A percentile compares a stretch with the other conserved stretches of the same genome.
Conservation (phyloP, 2,113 vertebrate genomes). For the Aptenodytes patagonicus region DNA sequence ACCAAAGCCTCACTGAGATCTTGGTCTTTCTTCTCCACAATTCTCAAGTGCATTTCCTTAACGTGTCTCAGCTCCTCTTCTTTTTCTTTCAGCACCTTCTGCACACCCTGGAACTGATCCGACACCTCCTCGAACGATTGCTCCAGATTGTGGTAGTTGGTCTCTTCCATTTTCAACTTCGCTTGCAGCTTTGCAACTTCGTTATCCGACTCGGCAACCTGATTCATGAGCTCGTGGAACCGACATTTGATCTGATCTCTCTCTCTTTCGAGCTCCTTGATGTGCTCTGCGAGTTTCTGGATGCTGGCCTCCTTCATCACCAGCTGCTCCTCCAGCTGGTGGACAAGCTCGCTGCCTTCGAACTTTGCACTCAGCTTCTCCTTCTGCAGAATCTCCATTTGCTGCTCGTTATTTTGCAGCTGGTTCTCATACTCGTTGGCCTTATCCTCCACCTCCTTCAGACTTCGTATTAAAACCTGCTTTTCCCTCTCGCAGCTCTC, state of each 20-base stretch:
- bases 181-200: conserved; percentile 83
- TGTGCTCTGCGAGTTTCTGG: conserved; percentile 81
- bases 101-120: conserved; percentile 82
- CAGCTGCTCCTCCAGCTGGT: conserved; percentile 85
- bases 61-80: conserved; percentile 87
- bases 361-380: conserved; percentile 76
- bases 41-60: conserved; percentile 83
- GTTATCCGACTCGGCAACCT: conserved; percentile 80
- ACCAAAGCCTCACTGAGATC: conserved; percentile 87
- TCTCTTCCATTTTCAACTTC: conserved; percentile 81
- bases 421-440: conserved; percentile 80
- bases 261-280: conserved; percentile 84
- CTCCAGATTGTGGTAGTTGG: conserved; percentile 84
- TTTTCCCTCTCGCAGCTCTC: conserved; percentile 88
- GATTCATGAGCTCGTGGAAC: conserved; percentile 90
- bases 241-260: conserved; percentile 82
- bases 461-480: conserved; percentile 78
- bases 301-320: conserved; percentile 76
- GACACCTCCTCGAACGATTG: conserved; percentile 82
- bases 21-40: conserved; percentile 85
- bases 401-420: conserved; percentile 82
- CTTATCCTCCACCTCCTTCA: conserved; percentile 84
- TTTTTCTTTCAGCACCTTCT: conserved; percentile 82
- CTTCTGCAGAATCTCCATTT: conserved; percentile 84
- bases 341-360: conserved; percentile 79